A percentile compares a stretch with the other conserved stretches of the same genome.
Evolutionary conservation across 2,888 invertebrate species (phyloP).

Genomic region (Ophonus ardosiacus): DNA sequence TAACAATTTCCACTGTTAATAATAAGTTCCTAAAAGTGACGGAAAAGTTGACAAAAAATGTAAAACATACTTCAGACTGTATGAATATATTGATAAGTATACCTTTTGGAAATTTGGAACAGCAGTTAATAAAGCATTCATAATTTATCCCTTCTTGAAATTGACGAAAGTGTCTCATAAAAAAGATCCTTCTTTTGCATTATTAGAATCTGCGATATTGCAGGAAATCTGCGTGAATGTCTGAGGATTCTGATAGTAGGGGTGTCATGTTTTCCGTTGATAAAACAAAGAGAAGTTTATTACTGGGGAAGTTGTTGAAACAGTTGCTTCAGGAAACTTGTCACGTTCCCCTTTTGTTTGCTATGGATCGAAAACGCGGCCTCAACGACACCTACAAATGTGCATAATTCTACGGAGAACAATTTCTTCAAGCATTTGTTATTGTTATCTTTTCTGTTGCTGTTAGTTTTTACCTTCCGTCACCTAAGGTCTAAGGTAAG

Average conservation of each 20-base stretch:
- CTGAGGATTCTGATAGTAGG: background rate
- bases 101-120: too few relatives aligned
- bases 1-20: too few relatives aligned
- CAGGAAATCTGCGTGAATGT: background rate
- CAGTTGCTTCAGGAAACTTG: slow-evolving; percentile 7
- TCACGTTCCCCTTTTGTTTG: slow-evolving; percentile 21
- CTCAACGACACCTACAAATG: background rate
- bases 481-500: too few relatives aligned
- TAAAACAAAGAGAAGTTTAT: slow-evolving; percentile 17
- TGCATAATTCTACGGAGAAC: background rate
- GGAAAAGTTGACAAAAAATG: too few relatives aligned
- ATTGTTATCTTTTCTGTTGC: too few relatives aligned
- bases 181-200: background rate
- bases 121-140: too few relatives aligned
- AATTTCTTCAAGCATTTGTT: too few relatives aligned
- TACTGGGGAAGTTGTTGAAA: slow-evolving; percentile 29
- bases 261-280: slow-evolving; percentile 21
- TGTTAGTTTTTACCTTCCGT: too few relatives aligned
- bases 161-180: background rate
- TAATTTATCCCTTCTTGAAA: too few relatives aligned
- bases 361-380: background rate
- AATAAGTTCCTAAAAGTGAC: too few relatives aligned
- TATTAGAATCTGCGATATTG: background rate
- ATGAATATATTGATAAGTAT: too few relatives aligned
- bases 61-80: too few relatives aligned